Conservation (phyloP, 2,888 invertebrate genomes). For the Cheilosia vernalis region DNA sequence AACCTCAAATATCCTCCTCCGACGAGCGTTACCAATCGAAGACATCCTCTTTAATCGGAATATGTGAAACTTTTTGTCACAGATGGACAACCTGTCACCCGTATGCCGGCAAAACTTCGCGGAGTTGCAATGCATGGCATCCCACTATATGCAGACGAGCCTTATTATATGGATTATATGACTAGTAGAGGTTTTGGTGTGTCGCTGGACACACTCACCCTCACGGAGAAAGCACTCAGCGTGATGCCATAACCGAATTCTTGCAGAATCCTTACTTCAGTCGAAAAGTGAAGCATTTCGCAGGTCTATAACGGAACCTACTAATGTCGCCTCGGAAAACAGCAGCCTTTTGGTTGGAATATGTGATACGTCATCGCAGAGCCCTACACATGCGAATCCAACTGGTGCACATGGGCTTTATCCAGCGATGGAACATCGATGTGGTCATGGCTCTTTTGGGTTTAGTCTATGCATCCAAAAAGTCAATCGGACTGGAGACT, state of each 20-base stretch:
- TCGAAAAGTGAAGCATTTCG: slow-evolving; percentile 81
- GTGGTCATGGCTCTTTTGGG: slow-evolving; percentile 77
- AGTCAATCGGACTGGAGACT: not conserved
- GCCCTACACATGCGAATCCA: slow-evolving; percentile 85
- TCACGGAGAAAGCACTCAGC: slow-evolving; percentile 76
- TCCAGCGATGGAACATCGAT: slow-evolving; percentile 59
- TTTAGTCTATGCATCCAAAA: not conserved
- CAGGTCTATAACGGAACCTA: slow-evolving; percentile 84
- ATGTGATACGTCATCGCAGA: slow-evolving; percentile 85
- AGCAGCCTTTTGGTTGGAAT: slow-evolving; percentile 87
- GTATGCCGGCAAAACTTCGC: slow-evolving; percentile 11
- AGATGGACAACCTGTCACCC: slow-evolving; percentile 24
- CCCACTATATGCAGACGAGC: slow-evolving; percentile 79
- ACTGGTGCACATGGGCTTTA: slow-evolving; percentile 77
- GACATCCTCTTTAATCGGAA: slow-evolving; percentile 76
- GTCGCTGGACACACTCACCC: slow-evolving; percentile 74
- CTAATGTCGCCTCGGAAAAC: too few relatives aligned
- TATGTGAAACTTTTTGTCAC: slow-evolving; percentile 36
- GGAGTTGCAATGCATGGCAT: slow-evolving; percentile 54
- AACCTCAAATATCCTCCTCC: slow-evolving; percentile 16
- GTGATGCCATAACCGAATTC: slow-evolving; percentile 77
- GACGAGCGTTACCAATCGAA: not conserved
- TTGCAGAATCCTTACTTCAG: slow-evolving; percentile 78
- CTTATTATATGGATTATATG: slow-evolving; percentile 78
- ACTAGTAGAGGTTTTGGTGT: slow-evolving; percentile 78